Percentiles rank a stretch among this genome's conserved stretches.
Evolutionary conservation across 2,113 vertebrate species (phyloP).

Genomic region (Sebastes schlegelii): DNA sequence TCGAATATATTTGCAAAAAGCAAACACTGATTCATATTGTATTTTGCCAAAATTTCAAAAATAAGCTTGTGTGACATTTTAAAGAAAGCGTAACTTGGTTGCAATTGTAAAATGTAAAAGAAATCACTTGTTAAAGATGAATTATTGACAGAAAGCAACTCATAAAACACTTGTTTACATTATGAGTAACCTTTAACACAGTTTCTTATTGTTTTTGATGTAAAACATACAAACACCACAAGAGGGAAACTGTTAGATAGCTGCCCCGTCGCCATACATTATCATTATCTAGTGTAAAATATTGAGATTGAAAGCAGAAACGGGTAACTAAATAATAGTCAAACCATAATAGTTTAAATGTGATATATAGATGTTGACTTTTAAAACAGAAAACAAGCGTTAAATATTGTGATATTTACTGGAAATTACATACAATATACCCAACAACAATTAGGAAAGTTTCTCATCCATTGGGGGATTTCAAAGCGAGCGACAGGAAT

Average conservation of each 20-base stretch:
- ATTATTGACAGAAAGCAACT: not conserved
- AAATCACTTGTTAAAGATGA: not conserved
- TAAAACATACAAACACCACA: conserved; percentile 3
- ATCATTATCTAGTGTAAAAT: not conserved
- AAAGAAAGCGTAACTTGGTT: not conserved
- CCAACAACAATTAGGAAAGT: no score
- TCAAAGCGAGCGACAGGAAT: no score
- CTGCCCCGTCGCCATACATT: not conserved
- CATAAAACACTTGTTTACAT: conserved; percentile 4
- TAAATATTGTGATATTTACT: no score
- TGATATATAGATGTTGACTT: not conserved
- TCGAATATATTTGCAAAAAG: not conserved
- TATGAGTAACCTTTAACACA: not conserved
- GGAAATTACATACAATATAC: no score
- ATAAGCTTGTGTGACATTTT: not conserved
- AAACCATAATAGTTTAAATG: not conserved
- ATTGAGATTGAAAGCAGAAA: conserved; percentile 34
- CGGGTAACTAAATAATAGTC: not conserved
- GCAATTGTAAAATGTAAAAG: not conserved
- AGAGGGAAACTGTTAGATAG: not conserved
- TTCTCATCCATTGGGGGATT: no score
- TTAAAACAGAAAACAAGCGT: no score
- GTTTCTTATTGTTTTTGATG: not conserved
- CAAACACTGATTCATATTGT: not conserved
- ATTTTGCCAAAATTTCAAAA: not conserved